Base-by-base conservation (phyloP, 2,113 vertebrate genomes). In the Pseudorectes ferrugineus region DNA sequence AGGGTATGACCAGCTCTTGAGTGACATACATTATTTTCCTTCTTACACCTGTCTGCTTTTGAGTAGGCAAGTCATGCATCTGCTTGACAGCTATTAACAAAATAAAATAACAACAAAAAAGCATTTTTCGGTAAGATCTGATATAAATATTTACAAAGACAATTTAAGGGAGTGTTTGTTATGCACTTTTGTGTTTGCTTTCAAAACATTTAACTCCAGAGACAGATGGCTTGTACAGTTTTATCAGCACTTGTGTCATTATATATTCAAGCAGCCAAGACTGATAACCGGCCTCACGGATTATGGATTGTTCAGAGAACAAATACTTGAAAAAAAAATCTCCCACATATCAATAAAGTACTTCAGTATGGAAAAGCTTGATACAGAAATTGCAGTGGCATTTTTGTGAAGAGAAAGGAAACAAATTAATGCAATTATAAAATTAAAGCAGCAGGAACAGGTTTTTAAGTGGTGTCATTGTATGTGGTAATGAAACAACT, bases 121-220 rank as follows among this genome's bases (percentile, higher is more conserved):
- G 13, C 48, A 36, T 76, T 94, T 93, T 80, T 3, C 40, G 33
- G 76, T 79, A 81, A 96, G 76, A 93, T 74, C 74, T 88, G 88
- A 95, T 94, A 95, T 92, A 96, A 97, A 96, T 95, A 97, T 96
- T 97, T 96, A 96, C 80, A 88, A 92, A 97, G 92, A 94, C 61
- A 86, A 89, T 87, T 93, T 97, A 92, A 95, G 79, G 45, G 80
- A 91, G 31, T 94, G 88, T 91, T 89, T 94, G 52, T 92, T 89
- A 85, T 89, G 79, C 95, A 85, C 75, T 95, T 93, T 95, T 85
- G 43, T 96, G 80, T 95, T 96, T 97, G 94, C 66, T 91, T 97
- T 97, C 95, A 96, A 97, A 94, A 96, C 86, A 90, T 96, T 96
- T 96, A 97, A 95, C 95, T 96, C 48, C 80, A 95, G 77, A 96